A percentile compares a stretch with the other conserved stretches of the same genome.
These are phyloP conservation scores for Nothocercus julius DNA, from an alignment of 2,113 vertebrate species.

Conservation along the genomic window DNA sequence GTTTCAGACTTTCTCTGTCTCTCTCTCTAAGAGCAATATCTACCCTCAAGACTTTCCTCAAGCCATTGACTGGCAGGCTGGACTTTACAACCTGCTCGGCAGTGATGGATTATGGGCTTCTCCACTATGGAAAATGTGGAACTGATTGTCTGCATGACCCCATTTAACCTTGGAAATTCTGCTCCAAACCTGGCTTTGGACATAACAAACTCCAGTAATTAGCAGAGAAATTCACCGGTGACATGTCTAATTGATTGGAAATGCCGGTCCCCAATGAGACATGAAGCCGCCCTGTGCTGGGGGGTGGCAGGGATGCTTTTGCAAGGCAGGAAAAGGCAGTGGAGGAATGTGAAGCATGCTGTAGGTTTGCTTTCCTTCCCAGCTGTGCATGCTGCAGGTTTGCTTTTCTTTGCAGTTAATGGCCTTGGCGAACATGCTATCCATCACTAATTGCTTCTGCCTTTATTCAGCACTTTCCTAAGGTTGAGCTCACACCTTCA, in stretches of 20 bases:
- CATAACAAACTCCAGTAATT: slow-evolving; percentile 76
- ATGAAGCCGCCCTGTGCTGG: not conserved
- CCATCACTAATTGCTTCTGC: slow-evolving; percentile 61
- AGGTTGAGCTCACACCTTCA: slow-evolving; percentile 46
- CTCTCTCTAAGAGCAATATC: not conserved
- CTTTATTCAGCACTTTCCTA: slow-evolving; percentile 53
- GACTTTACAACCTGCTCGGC: slow-evolving; percentile 71
- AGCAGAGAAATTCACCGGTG: slow-evolving; percentile 47
- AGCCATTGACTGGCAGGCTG: slow-evolving; percentile 62
- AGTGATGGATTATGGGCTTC: slow-evolving; percentile 72
- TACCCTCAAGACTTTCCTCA: not conserved
- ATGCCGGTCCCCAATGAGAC: not conserved
- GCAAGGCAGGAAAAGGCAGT: not conserved
- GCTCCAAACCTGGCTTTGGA: slow-evolving; percentile 75
- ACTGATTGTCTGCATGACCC: slow-evolving; percentile 67
- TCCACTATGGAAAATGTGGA: slow-evolving; percentile 61
- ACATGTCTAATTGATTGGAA: slow-evolving; percentile 70
- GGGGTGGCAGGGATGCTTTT: not conserved
- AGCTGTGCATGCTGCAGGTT: slow-evolving; percentile 34
- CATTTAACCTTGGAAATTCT: slow-evolving; percentile 74
- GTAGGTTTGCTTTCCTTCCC: slow-evolving; percentile 59
- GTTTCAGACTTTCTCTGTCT: not conserved
- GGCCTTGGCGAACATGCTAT: slow-evolving; percentile 25
- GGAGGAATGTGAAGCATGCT: slow-evolving; percentile 36
- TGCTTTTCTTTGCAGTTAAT: slow-evolving; percentile 66